phyloP scores from a whole-genome alignment of 2,888 invertebrate genomes.

The Halictus ligatus region DNA sequence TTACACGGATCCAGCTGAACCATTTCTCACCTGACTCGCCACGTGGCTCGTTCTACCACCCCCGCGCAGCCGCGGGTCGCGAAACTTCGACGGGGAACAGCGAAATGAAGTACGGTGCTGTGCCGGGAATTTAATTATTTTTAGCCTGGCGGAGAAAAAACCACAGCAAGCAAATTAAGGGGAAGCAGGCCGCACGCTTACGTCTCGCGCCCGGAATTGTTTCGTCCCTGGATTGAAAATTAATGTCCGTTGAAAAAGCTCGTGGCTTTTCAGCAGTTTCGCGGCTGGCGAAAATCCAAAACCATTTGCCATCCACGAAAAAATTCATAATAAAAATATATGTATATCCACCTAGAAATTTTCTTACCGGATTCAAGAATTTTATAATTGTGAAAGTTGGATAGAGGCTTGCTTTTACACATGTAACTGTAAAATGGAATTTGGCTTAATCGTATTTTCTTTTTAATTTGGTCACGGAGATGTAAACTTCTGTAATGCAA shows the following conservation, averaged over 20 bases:
- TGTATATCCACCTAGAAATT: background rate
- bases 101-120: conserved; percentile 19
- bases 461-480: too few species aligned
- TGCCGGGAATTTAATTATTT: conserved; percentile 30
- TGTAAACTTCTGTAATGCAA: background rate
- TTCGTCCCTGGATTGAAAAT: background rate
- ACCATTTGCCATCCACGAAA: background rate
- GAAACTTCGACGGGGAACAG: background rate
- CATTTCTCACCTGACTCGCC: conserved; percentile 36
- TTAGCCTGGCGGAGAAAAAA: background rate
- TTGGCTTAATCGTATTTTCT: too few species aligned
- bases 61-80: background rate
- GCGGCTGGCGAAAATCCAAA: background rate
- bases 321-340: background rate
- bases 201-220: background rate
- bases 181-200: conserved; percentile 3
- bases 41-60: background rate
- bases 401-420: too few species aligned
- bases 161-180: conserved; percentile 21
- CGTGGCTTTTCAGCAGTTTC: background rate
- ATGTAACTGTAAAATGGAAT: too few species aligned
- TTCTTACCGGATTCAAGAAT: background rate
- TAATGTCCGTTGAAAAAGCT: background rate
- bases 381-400: background rate
- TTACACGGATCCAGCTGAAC: conserved; percentile 34